Evolutionary conservation across 1,140 invertebrate genomes (phyloP), one percentile per base, ranked within the genome.

Genomic region (Zaprionus tsacasi): DNA sequence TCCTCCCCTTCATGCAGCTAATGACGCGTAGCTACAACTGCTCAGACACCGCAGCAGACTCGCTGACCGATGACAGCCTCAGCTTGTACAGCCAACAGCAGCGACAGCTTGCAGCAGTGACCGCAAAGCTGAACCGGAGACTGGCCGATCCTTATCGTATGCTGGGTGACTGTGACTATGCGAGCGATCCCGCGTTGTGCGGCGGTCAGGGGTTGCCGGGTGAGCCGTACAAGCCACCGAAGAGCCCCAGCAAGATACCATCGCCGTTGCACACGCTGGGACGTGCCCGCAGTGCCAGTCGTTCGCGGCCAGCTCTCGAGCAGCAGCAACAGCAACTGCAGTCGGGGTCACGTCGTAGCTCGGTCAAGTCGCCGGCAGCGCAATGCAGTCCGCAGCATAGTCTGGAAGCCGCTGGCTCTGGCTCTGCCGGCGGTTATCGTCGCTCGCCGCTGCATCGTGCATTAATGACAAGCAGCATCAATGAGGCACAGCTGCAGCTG

Each of bases 231-330:
- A 91, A 89, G 69, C 94, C 95, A n/a, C 95, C 95, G 12, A 92
- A 95, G 90, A 95, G 94, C 76, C 94, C 94, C 45, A 92, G 94
- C 6, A 95, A 95, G 82, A 95, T 95, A 63, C 94, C 94, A n/a
- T 95, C 94, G 25, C 94, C 94, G 36, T 92, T 94, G 72, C 94
- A 95, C 81, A 92, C 93, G 30, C 72, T 94, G 77, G 93, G 93
- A 50, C 91, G 94, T 80, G 92, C 93, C 36, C 85, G 93, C 69
- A 94, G 93, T 86, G 82, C 93, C 61, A 93, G 93, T 75, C 93
- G 93, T 73, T 86, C 91, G n/a, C 87, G 91, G 40, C 79, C 83
- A 13, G 64, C 81, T 4, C 66, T 90, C 17, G 85, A 93, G 95
- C 95, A 79, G 95, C 95, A 65, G 36, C 61, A 65, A n/a, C 35